Percentiles rank a stretch among this genome's conserved stretches.
Conservation (phyloP, 2,888 invertebrate species). For the Thalpophila matura region DNA sequence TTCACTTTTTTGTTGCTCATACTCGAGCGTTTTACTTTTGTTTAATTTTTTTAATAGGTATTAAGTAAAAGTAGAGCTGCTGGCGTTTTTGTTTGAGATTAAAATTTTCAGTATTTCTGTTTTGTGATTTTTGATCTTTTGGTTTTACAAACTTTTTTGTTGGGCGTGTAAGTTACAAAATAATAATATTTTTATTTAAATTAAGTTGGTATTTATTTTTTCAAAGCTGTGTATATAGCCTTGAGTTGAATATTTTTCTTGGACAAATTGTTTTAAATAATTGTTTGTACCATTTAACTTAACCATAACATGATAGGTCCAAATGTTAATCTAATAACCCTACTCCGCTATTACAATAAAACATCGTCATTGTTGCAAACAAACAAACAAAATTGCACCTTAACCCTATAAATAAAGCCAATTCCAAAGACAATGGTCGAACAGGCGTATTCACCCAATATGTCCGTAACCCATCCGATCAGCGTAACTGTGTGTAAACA, state of each 20-base stretch:
- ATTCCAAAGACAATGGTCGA: conserved; percentile 7
- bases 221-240: neutral
- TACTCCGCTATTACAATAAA: too few relatives aligned
- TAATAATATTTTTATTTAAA: neutral
- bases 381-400: neutral
- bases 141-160: neutral
- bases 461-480: conserved; percentile 17
- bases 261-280: too few relatives aligned
- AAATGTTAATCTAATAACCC: too few relatives aligned
- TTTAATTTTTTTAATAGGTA: conserved; percentile 20
- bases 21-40: conserved; percentile 6
- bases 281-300: too few relatives aligned
- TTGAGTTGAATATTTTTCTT: too few relatives aligned
- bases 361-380: too few relatives aligned
- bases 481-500: conserved; percentile 40
- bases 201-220: neutral
- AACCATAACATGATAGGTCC: too few relatives aligned
- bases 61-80: too few relatives aligned
- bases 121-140: conserved; percentile 1
- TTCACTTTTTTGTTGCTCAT: neutral
- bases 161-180: neutral
- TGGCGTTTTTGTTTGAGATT: conserved; percentile 7
- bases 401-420: neutral
- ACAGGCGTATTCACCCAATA: conserved; percentile 25
- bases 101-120: neutral